These are phyloP conservation scores for Parnassius mnemosyne DNA, from an alignment of 2,888 invertebrate species.

Conservation along the genomic window DNA sequence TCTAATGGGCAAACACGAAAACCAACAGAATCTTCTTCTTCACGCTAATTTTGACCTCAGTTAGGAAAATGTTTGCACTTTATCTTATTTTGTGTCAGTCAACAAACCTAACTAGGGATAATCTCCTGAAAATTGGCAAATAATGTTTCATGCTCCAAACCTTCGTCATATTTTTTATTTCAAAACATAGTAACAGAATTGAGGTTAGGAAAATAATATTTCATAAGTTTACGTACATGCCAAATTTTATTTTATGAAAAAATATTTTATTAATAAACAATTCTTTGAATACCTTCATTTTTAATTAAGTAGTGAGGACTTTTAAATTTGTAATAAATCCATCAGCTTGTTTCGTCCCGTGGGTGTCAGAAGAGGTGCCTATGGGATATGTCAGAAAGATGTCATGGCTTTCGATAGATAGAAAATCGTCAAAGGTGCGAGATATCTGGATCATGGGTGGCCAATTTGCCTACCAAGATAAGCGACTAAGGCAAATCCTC, in stretches of 20 bases:
- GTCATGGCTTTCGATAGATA: too few species aligned
- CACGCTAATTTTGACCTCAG: too few species aligned
- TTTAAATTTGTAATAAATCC: too few species aligned
- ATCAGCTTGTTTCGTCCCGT: too few species aligned
- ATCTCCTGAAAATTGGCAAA: constrained; percentile 20
- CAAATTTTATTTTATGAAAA: not conserved
- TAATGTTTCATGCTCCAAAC: constrained; percentile 8
- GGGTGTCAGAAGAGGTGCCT: too few species aligned
- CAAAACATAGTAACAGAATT: constrained; percentile 4
- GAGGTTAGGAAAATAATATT: not conserved
- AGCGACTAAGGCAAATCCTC: too few species aligned
- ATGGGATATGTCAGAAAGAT: too few species aligned
- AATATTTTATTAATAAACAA: not conserved
- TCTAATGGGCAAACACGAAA: too few species aligned
- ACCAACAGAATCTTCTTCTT: too few species aligned
- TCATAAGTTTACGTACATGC: constrained; percentile 1
- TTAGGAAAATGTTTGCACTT: not conserved
- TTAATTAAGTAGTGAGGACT: not conserved
- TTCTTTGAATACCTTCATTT: not conserved
- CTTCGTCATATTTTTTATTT: constrained; percentile 21
- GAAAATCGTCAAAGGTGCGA: too few species aligned
- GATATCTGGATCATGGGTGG: too few species aligned
- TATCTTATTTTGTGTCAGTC: constrained; percentile 9
- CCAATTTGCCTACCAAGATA: too few species aligned
- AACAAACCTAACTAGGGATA: constrained; percentile 19